Percentiles rank a stretch among this genome's conserved stretches.
Conservation (phyloP, 2,888 invertebrate species). For the Diplazon laetatorius region DNA sequence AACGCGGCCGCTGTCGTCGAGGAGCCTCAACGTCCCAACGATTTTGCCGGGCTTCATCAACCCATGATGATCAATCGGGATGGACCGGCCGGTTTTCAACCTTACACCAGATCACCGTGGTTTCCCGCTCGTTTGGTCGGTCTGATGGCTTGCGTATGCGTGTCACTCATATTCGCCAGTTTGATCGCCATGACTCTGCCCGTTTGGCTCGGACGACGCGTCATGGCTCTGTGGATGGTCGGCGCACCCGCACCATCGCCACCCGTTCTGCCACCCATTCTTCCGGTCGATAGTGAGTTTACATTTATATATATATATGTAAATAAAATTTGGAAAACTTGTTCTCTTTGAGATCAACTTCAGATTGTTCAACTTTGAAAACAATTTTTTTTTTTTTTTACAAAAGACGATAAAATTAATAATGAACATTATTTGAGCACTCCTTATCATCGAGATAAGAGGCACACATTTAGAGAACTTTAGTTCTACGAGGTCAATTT, state of each 20-base stretch:
- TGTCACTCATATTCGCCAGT: constrained; percentile 93
- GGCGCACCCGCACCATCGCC: constrained; percentile 83
- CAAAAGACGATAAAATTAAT: too few relatives aligned
- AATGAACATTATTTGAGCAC: too few relatives aligned
- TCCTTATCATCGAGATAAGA: too few relatives aligned
- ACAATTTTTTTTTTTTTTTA: neutral
- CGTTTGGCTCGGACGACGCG: constrained; percentile 93
- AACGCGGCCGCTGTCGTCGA: constrained; percentile 77
- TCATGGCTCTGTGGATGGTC: constrained; percentile 94
- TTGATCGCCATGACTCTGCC: constrained; percentile 94
- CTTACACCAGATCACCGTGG: constrained; percentile 93
- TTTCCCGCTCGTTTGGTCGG: constrained; percentile 89
- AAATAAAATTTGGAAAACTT: too few relatives aligned
- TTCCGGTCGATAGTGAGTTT: constrained; percentile 74
- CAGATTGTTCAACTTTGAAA: too few relatives aligned
- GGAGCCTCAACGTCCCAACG: constrained; percentile 79
- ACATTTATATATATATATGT: neutral
- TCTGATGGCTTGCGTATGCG: constrained; percentile 90
- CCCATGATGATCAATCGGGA: constrained; percentile 89
- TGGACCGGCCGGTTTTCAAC: constrained; percentile 92
- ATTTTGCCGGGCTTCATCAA: constrained; percentile 92
- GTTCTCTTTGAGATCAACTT: too few relatives aligned
- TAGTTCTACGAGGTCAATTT: too few relatives aligned
- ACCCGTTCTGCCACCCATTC: constrained; percentile 76
- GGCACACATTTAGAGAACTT: too few relatives aligned